phyloP scores from a whole-genome alignment of 2,797 vertebrate species.

The Rhyacichthys aspro region DNA sequence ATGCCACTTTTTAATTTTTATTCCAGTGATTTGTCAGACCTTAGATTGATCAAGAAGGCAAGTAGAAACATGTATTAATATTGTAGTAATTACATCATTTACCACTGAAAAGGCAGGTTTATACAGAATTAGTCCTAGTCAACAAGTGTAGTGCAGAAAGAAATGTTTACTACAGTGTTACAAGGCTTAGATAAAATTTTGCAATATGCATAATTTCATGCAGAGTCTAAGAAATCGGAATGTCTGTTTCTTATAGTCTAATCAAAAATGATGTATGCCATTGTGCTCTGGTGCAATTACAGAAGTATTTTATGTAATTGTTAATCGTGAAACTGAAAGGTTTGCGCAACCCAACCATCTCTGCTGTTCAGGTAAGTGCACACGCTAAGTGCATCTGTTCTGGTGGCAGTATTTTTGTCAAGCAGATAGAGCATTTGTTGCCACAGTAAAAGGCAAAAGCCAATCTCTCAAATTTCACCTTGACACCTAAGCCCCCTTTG shows the following conservation, averaged over 20 bases:
- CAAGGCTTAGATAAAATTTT: background rate
- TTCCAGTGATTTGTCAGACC: background rate
- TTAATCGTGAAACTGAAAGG: background rate
- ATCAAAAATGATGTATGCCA: too few species aligned
- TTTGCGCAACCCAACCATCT: background rate
- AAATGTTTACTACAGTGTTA: background rate
- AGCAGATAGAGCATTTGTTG: slow-evolving; percentile 69
- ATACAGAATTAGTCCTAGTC: background rate
- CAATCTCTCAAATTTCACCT: slow-evolving; percentile 69
- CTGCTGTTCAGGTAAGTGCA: slow-evolving; percentile 10
- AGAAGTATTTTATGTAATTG: background rate
- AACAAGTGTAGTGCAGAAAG: background rate
- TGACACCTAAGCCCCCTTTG: slow-evolving; percentile 49
- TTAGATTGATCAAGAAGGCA: background rate
- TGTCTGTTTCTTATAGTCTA: too few species aligned
- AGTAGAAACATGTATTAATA: background rate
- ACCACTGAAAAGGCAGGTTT: slow-evolving; percentile 2
- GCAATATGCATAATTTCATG: too few species aligned
- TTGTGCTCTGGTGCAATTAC: too few species aligned
- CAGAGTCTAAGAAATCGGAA: too few species aligned
- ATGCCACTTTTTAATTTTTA: background rate
- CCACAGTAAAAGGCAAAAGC: slow-evolving; percentile 60
- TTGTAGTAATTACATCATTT: background rate
- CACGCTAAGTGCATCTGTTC: slow-evolving; percentile 34
- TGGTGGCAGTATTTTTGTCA: slow-evolving; percentile 43